Percentiles rank a stretch among this genome's conserved stretches.
These are phyloP conservation scores for Seriola rivoliana DNA, from an alignment of 2,113 vertebrate species.

Conservation along the genomic window DNA sequence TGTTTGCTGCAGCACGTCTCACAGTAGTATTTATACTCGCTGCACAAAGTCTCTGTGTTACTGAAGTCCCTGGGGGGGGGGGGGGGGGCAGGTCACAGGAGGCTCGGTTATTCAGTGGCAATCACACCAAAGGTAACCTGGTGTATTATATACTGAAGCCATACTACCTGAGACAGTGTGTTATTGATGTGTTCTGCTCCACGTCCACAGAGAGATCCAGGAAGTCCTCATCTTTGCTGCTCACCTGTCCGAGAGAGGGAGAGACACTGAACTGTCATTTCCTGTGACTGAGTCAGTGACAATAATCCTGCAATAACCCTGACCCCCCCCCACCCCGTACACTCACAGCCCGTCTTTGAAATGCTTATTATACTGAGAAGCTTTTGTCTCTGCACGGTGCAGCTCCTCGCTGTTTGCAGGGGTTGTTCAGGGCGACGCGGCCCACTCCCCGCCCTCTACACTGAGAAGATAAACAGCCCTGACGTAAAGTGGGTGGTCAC, in stretches of 20 bases:
- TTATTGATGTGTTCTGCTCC: slow-evolving; percentile 98
- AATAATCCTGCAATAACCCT: slow-evolving; percentile 11
- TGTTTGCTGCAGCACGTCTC: slow-evolving; percentile 98
- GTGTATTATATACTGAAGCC: too few species aligned
- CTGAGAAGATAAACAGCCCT: slow-evolving; percentile 40
- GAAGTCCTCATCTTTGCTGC: slow-evolving; percentile 99
- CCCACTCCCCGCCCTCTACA: slow-evolving; percentile 8
- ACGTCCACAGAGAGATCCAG: slow-evolving; percentile 98
- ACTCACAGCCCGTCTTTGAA: slow-evolving; percentile 38
- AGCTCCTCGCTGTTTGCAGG: slow-evolving; percentile 35
- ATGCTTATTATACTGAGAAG: slow-evolving; percentile 39
- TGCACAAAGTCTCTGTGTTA: slow-evolving; percentile 97
- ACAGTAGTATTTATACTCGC: slow-evolving; percentile 99
- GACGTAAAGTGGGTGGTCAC: slow-evolving; percentile 36
- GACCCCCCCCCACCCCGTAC: not conserved
- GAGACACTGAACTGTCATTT: not conserved
- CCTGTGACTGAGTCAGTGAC: slow-evolving; percentile 19
- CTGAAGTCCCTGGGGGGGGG: slow-evolving; percentile 93
- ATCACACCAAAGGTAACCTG: not conserved
- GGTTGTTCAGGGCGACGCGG: slow-evolving; percentile 63
- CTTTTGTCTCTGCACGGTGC: slow-evolving; percentile 47
- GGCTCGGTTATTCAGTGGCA: slow-evolving; percentile 22
- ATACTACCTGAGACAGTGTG: slow-evolving; percentile 95
- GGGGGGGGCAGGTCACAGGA: slow-evolving; percentile 49
- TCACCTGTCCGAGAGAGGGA: slow-evolving; percentile 87